Evolutionary conservation across 2,888 invertebrate species (phyloP), one percentile per base, ranked within the genome.

Genomic region (Platycnemis pennipes): DNA sequence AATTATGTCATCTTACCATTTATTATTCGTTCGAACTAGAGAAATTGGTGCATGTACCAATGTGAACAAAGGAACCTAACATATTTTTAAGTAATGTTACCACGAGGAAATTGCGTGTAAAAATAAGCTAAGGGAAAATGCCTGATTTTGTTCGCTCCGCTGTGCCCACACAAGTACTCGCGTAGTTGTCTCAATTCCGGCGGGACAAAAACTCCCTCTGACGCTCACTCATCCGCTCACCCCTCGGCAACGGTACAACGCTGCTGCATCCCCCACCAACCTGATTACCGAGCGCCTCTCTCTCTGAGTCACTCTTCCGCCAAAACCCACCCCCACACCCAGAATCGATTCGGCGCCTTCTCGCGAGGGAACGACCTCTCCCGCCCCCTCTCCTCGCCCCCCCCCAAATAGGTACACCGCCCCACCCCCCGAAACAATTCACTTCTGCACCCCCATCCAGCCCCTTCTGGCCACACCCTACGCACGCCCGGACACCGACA

Each of bases 341-440:
- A 22, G 16, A 56, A 91, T 91, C 91, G 91, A 91, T 91, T 91
- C 69, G 53, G n/a, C n/a, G n/a, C n/a, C n/a, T n/a, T 37, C 53
- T 91, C 56, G 63, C 56, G 91, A n/a, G 91, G 91, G 91, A 91
- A 91, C 91, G 91, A 91, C 91, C 91, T 91, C 91, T 53, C 56
- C n/a, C 2, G 31, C 7, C 3, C 87, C 4, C 26, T n/a, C 22
- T 11, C 87, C 46, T 16, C 16, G 42, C 26, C 86, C 37, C 7
- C 3, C n/a, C 86, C 44, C 42, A 13, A 2, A 77, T 42, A 8
- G 37, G 37, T 13, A 11, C 42, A 8, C 85, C 26, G 1, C 19
- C 86, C 86, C 3, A 8, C 86, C 19, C 86, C 86, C 7, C 42
- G 42, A 0, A 37, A 37, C 46, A n/a, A n/a, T n/a, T n/a, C 22